Percentiles rank a stretch among this genome's conserved stretches.
phyloP scores from a whole-genome alignment of 2,888 invertebrate species.

The Phorcus lineatus region DNA sequence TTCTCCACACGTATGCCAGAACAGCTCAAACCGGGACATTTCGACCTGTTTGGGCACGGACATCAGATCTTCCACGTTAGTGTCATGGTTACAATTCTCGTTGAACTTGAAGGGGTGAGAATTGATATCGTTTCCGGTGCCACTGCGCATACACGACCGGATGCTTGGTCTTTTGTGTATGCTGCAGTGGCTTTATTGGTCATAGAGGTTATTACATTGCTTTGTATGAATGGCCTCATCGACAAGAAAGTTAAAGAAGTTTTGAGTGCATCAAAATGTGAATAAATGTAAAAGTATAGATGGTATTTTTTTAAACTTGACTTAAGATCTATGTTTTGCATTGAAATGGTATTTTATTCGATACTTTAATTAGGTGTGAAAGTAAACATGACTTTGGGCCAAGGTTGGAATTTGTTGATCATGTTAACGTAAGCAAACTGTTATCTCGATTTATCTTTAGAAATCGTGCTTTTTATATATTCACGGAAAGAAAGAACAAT shows the following conservation, averaged over 20 bases:
- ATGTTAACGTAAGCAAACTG: too few relatives aligned
- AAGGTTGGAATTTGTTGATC: too few relatives aligned
- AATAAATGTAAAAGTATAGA: background rate
- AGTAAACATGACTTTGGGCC: too few relatives aligned
- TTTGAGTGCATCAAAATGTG: background rate
- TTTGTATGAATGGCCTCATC: background rate
- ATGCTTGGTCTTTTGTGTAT: background rate
- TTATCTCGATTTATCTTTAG: too few relatives aligned
- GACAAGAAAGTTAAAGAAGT: background rate
- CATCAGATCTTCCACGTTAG: constrained; percentile 63
- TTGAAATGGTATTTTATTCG: too few relatives aligned
- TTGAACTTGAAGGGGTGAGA: constrained; percentile 37
- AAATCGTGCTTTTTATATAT: too few relatives aligned
- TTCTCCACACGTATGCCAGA: constrained; percentile 63
- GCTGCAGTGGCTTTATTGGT: background rate
- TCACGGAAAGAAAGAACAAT: too few relatives aligned
- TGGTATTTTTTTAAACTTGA: too few relatives aligned
- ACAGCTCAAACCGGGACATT: constrained; percentile 53
- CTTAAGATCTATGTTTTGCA: too few relatives aligned
- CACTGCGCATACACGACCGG: constrained; percentile 17
- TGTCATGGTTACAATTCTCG: constrained; percentile 33
- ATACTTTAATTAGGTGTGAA: too few relatives aligned
- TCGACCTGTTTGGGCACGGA: constrained; percentile 64
- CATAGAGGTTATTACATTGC: background rate
- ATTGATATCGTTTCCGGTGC: constrained; percentile 31